Base-by-base conservation (phyloP, 2,797 vertebrate genomes). In the Glossophaga mutica region DNA sequence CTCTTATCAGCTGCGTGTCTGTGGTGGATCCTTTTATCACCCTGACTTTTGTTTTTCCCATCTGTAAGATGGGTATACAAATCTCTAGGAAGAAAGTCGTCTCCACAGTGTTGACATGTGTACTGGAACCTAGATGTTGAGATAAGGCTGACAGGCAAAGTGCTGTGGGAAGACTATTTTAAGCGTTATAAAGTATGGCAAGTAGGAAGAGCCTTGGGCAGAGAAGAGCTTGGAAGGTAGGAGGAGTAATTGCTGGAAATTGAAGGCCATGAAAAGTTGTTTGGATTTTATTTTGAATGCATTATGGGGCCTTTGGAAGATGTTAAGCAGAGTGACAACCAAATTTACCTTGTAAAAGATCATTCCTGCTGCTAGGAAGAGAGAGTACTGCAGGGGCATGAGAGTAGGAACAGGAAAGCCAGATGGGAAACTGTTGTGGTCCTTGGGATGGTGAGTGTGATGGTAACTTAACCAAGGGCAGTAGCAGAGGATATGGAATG, bases 251-350 rank as follows among this genome's bases (percentile, higher is more conserved):
- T 29, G 26, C 19, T 19, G 26, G 65, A 91, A 70, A 19, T 3
- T 39, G 81, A 59, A 86, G 42, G 65, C 3, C 34, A 62, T 14
- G 4, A 9, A 78, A 52, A 18, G 8, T 42, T 37, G 44, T 39
- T 79, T 83, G 39, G 46, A 57, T 93, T 96, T 76, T 79, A 37
- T 71, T 50, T 34, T 68, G 81, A 87, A 81, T 65, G 55, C 9
- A 87, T 26, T 16, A 11, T 29, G 44, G 52, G 18, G 5, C 46
- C 52, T 5, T 0, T 79, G 78, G 73, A 91, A 22, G 88, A 84
- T 76, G n/a, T 2, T 76, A 26, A 76, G 21, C 90, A 73, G 29
- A 93, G 24, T n/a, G 48, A 37, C 44, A 37, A 79, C 26, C 7
- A 32, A 46, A 52, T 76, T 84, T 34, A 50, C 29, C n/a, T 88